Evolutionary conservation across 2,888 invertebrate genomes (phyloP), one percentile per base, ranked within the genome.

Genomic region (Horisme vitalbata): DNA sequence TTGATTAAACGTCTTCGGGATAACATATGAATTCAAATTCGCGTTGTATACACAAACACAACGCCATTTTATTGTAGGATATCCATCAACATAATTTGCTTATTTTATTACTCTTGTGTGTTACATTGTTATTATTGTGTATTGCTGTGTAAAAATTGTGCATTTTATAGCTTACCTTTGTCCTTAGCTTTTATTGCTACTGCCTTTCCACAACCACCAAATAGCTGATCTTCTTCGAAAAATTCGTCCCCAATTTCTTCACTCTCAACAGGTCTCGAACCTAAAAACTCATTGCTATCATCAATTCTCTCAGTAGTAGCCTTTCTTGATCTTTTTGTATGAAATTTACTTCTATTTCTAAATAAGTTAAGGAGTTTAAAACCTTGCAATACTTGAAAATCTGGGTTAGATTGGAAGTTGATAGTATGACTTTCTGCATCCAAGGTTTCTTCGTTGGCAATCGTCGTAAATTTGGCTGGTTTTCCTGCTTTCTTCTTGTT

Each of bases 321-420:
- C 30, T 68, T 70, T 47, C 70, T 72, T 14, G 65, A 65, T 44
- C 57, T 59, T 32, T 58, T 61, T 10, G 53, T 57, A 26, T 64
- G 56, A 35, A 57, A 49, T 52, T 68, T 75, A 50, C 61, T 80
- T 62, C 68, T 81, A 46, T 70, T 73, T 34, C 63, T 65, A 20
- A 68, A 62, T 46, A 87, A 68, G 60, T 87, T 84, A 12, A 82
- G 62, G 1, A 88, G 72, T 66, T 87, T 88, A 53, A 85, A 88
- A 13, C 82, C 81, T 66, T 83, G 74, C 24, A 88, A 55, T 2
- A 84, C 80, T 57, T 83, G 77, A 39, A 87, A 89, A 58, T 87
- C 75, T 26, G 87, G 88, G 28, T 79, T 79, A 0, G 87, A 76
- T 32, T 80, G 79, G 36, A 79, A 86, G 47, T 63, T 79, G 12